A percentile compares a stretch with the other conserved stretches of the same genome.
phyloP scores from a whole-genome alignment of 2,888 invertebrate species.

The Cheilosia scutellata region DNA sequence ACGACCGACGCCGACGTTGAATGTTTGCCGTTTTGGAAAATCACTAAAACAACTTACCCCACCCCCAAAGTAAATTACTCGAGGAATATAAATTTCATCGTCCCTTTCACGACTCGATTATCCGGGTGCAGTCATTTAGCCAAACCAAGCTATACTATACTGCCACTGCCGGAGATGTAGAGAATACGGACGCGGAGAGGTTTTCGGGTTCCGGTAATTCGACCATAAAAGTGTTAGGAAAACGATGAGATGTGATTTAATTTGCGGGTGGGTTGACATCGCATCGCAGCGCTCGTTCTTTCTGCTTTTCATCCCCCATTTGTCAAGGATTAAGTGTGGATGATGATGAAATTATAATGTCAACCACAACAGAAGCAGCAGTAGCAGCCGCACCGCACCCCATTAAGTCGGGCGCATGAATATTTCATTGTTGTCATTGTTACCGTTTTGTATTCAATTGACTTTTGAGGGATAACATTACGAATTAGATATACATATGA shows the following conservation, averaged over 20 bases:
- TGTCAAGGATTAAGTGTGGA: slow-evolving; percentile 66
- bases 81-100: slow-evolving; percentile 70
- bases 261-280: slow-evolving; percentile 77
- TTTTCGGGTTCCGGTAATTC: slow-evolving; percentile 76
- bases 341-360: slow-evolving; percentile 75
- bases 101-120: slow-evolving; percentile 37
- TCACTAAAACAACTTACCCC: slow-evolving; percentile 76
- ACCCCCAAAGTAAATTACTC: slow-evolving; percentile 69
- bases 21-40: slow-evolving; percentile 69
- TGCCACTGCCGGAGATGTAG: background rate
- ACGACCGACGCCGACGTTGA: slow-evolving; percentile 14
- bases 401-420: slow-evolving; percentile 69
- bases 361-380: slow-evolving; percentile 62
- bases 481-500: slow-evolving; percentile 74
- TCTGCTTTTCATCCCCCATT: slow-evolving; percentile 68
- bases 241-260: slow-evolving; percentile 80
- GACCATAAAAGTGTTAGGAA: slow-evolving; percentile 81
- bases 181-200: slow-evolving; percentile 16
- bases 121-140: slow-evolving; percentile 58
- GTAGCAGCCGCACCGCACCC: slow-evolving; percentile 70
- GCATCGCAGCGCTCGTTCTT: slow-evolving; percentile 11
- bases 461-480: slow-evolving; percentile 69
- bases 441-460: slow-evolving; percentile 70
- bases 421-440: slow-evolving; percentile 72
- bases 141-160: background rate